Evolutionary conservation across 2,888 invertebrate species (phyloP).

Genomic region (Eutolmus rufibarbis): DNA sequence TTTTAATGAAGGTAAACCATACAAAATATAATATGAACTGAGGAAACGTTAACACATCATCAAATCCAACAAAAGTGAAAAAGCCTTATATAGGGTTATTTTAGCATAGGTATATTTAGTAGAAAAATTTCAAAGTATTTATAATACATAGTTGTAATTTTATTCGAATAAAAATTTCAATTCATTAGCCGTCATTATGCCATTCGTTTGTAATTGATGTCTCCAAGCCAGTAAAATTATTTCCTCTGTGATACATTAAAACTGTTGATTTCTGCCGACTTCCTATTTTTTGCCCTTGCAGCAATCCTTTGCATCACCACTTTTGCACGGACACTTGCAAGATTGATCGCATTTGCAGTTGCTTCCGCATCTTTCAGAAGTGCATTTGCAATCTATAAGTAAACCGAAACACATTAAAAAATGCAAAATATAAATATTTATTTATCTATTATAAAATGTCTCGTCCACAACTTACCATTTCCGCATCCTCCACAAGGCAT

Average conservation of each 20-base stretch:
- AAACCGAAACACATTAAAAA: not conserved
- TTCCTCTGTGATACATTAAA: not conserved
- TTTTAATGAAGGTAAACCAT: too few species aligned
- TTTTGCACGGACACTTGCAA: conserved; percentile 52
- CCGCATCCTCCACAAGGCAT: not conserved
- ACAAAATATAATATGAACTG: too few species aligned
- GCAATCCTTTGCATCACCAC: conserved; percentile 48
- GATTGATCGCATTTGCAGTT: conserved; percentile 56
- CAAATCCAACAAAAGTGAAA: too few species aligned
- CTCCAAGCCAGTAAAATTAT: not conserved
- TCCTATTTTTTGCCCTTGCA: conserved; percentile 12
- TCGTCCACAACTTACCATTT: not conserved
- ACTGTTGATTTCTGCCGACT: not conserved
- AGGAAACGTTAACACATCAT: too few species aligned
- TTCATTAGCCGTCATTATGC: too few species aligned
- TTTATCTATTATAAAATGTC: not conserved
- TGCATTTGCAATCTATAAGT: conserved; percentile 57
- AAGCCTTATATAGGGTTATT: too few species aligned
- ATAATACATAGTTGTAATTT: too few species aligned
- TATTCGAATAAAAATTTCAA: too few species aligned
- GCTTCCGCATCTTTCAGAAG: conserved; percentile 55
- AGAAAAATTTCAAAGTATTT: too few species aligned
- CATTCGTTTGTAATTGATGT: too few species aligned
- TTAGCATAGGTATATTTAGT: too few species aligned
- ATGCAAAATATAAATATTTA: not conserved